phyloP scores from a whole-genome alignment of 2,113 vertebrate genomes.

The Anser brachyrhynchus region DNA sequence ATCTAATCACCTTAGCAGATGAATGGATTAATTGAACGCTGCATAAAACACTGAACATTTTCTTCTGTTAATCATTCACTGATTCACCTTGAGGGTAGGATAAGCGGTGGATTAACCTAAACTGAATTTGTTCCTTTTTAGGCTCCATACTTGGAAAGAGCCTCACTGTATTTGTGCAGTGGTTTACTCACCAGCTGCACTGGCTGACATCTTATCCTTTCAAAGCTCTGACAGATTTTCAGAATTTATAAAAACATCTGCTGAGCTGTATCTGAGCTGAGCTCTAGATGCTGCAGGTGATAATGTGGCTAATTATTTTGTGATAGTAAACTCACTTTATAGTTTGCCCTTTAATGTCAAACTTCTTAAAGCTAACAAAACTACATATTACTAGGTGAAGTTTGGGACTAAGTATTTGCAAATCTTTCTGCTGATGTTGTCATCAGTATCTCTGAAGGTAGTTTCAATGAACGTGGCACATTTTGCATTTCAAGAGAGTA shows the following conservation, averaged over 20 bases:
- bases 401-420: background rate
- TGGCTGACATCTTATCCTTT: background rate
- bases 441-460: background rate
- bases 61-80: conserved; percentile 52
- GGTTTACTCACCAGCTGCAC: background rate
- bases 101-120: conserved; percentile 43
- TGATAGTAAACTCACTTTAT: background rate
- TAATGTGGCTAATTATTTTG: background rate
- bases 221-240: background rate
- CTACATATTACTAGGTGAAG: background rate
- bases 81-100: conserved; percentile 55
- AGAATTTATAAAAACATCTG: background rate
- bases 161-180: background rate
- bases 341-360: background rate
- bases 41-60: conserved; percentile 34
- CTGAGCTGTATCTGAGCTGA: accelerated
- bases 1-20: conserved; percentile 45
- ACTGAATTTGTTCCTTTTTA: conserved; percentile 42
- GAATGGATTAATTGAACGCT: conserved; percentile 59
- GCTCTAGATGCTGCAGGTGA: background rate
- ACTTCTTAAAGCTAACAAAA: background rate
- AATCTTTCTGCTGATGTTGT: background rate
- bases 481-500: background rate
- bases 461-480: background rate
- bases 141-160: background rate